These are phyloP conservation scores for Brotula barbata DNA, from an alignment of 2,797 vertebrate genomes.

Conservation along the genomic window DNA sequence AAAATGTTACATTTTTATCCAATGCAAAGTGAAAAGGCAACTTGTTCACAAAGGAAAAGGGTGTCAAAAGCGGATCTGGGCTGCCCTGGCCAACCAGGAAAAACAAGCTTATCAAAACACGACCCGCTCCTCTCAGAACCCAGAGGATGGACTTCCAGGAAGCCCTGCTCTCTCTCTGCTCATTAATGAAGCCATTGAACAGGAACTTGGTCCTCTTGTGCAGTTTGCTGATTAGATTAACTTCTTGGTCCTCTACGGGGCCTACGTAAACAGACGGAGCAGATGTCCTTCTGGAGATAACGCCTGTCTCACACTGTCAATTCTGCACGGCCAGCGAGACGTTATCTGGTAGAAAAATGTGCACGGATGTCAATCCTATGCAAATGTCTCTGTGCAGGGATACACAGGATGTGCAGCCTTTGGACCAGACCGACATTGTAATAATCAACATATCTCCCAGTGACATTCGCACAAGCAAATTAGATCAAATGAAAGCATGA, in stretches of 20 bases:
- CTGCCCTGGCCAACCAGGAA: slow-evolving; percentile 48
- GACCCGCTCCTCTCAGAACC: slow-evolving; percentile 74
- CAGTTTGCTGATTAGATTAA: slow-evolving; percentile 81
- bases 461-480: slow-evolving; percentile 58
- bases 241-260: slow-evolving; percentile 72
- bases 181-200: slow-evolving; percentile 79
- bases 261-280: slow-evolving; percentile 75
- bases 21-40: slow-evolving; percentile 24
- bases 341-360: slow-evolving; percentile 63
- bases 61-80: slow-evolving; percentile 58
- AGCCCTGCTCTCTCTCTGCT: slow-evolving; percentile 73
- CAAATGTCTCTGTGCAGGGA: slow-evolving; percentile 40
- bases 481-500: slow-evolving; percentile 57
- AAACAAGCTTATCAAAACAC: slow-evolving; percentile 81
- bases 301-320: slow-evolving; percentile 66
- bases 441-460: slow-evolving; percentile 54
- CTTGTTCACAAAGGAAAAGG: slow-evolving; percentile 72
- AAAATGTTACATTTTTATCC: slow-evolving; percentile 29
- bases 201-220: slow-evolving; percentile 81
- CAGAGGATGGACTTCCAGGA: slow-evolving; percentile 82
- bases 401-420: slow-evolving; percentile 45
- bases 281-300: slow-evolving; percentile 87
- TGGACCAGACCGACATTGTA: slow-evolving; percentile 8
- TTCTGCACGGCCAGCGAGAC: slow-evolving; percentile 61
- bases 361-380: slow-evolving; percentile 65